These are phyloP conservation scores for Caenorhabditis panamensis DNA, from an alignment of 2,888 invertebrate species.

Conservation along the genomic window DNA sequence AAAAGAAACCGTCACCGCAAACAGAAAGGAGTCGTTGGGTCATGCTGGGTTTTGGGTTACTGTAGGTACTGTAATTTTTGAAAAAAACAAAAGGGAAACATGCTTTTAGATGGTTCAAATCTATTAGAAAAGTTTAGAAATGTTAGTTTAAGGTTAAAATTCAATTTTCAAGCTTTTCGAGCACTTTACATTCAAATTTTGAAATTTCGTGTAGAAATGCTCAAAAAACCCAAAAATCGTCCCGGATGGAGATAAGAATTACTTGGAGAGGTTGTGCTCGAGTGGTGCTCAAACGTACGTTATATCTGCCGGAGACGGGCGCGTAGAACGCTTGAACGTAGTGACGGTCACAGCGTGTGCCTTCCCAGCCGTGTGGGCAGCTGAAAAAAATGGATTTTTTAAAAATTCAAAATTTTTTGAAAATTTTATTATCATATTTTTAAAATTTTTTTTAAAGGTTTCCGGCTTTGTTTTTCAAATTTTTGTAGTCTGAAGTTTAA, in stretches of 20 bases:
- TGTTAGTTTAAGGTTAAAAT: neutral
- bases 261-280: constrained; percentile 45
- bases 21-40: neutral
- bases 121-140: neutral
- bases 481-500: too few species aligned
- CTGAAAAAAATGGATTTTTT: constrained; percentile 24
- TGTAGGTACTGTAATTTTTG: neutral
- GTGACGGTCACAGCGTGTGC: constrained; percentile 56
- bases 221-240: neutral
- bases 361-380: constrained; percentile 61
- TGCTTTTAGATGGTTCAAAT: constrained; percentile 13
- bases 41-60: neutral
- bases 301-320: constrained; percentile 56
- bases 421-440: neutral
- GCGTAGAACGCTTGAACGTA: constrained; percentile 62
- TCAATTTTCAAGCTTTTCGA: neutral
- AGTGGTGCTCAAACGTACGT: constrained; percentile 63
- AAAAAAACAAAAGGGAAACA: constrained; percentile 6
- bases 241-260: constrained; percentile 19
- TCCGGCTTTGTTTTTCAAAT: too few species aligned
- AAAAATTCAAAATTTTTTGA: neutral
- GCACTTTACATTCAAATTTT: constrained; percentile 5
- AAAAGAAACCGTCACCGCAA: constrained; percentile 49
- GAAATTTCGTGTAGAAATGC: neutral
- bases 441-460: neutral